Conservation (phyloP, 2,888 invertebrate species). For the Andrena trimmerana region DNA sequence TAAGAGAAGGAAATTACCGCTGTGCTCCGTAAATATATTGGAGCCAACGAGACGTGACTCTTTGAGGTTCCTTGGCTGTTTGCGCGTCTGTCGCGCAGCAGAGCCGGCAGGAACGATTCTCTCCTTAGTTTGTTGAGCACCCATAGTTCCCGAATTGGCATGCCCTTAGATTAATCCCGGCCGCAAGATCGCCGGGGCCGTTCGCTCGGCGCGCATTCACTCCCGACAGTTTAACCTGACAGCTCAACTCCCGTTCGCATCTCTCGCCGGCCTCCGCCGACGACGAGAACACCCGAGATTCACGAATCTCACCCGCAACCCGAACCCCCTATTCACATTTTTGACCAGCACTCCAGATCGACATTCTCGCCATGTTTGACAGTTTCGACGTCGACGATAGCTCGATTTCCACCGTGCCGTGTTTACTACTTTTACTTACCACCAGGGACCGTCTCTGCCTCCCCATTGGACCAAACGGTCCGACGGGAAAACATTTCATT, state of each 20-base stretch:
- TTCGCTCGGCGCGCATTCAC: constrained; percentile 62
- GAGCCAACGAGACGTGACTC: constrained; percentile 94
- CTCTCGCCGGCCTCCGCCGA: constrained; percentile 59
- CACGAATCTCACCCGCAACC: constrained; percentile 54
- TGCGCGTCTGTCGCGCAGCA: constrained; percentile 90
- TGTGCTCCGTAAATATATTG: constrained; percentile 97
- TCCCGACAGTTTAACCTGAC: constrained; percentile 37
- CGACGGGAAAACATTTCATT: constrained; percentile 35
- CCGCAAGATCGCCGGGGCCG: constrained; percentile 61
- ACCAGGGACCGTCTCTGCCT: constrained; percentile 38
- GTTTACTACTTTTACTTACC: constrained; percentile 62
- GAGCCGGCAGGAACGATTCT: constrained; percentile 90
- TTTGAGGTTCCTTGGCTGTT: constrained; percentile 91
- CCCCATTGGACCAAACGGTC: constrained; percentile 41
- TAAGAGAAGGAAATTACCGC: constrained; percentile 88
- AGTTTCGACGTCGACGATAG: constrained; percentile 86
- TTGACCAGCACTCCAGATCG: constrained; percentile 69
- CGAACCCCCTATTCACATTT: constrained; percentile 71
- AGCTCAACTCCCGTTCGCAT: constrained; percentile 51
- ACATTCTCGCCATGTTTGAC: constrained; percentile 86
- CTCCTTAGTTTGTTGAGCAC: constrained; percentile 97
- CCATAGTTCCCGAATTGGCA: constrained; percentile 89
- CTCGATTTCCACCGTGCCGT: constrained; percentile 56
- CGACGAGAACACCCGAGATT: constrained; percentile 60
- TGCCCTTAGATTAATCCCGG: constrained; percentile 75